These are phyloP conservation scores for Laticauda laticaudata DNA, from an alignment of 2,113 vertebrate species.

Conservation along the genomic window DNA sequence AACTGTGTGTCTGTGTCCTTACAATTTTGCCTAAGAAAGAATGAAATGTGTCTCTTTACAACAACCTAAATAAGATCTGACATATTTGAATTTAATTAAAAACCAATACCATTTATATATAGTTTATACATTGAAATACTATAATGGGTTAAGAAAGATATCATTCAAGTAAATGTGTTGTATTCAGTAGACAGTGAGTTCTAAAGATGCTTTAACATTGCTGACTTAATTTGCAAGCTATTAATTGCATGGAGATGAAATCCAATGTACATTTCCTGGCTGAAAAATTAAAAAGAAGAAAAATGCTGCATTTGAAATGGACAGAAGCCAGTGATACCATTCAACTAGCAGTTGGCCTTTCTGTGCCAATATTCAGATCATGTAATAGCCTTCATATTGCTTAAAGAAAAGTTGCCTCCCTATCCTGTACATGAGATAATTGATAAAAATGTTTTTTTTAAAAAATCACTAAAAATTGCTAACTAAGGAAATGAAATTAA, in stretches of 20 bases:
- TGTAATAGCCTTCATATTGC: neutral
- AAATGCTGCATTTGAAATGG: neutral
- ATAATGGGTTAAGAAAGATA: neutral
- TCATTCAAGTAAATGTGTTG: neutral
- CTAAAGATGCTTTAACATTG: neutral
- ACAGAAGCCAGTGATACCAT: neutral
- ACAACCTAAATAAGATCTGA: conserved; percentile 27
- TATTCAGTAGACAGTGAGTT: neutral
- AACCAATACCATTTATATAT: neutral
- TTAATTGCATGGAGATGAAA: conserved; percentile 7
- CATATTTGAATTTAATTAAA: conserved; percentile 34
- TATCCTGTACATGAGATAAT: neutral
- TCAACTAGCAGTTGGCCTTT: neutral
- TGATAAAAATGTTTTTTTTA: neutral
- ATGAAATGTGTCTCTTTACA: conserved; percentile 42
- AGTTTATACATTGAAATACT: neutral
- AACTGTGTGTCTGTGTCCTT: conserved; percentile 28
- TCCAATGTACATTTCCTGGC: neutral
- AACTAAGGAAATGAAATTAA: neutral
- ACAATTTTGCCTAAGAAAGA: conserved; percentile 17
- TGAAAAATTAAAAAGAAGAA: neutral
- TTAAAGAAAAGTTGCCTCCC: neutral
- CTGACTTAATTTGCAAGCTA: conserved; percentile 21
- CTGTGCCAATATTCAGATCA: neutral
- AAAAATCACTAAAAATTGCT: neutral